Evolutionary conservation across 2,888 invertebrate genomes (phyloP).

Genomic region (Chrysolina americana): DNA sequence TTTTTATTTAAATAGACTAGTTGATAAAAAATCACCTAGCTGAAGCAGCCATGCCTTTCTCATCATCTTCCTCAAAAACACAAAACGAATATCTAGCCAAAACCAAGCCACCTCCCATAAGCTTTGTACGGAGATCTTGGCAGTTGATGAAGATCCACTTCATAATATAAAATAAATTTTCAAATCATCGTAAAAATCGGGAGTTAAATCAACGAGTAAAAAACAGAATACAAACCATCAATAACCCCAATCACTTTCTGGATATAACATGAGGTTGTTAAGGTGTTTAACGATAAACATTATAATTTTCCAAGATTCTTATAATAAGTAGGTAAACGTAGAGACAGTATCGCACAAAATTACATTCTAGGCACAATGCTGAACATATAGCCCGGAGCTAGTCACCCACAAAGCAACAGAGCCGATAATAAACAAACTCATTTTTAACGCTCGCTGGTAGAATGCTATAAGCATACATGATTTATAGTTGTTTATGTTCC

Average conservation of each 20-base stretch:
- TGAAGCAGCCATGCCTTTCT: too few relatives aligned
- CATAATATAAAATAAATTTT: not conserved
- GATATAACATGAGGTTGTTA: conserved; percentile 37
- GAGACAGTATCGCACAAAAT: conserved; percentile 20
- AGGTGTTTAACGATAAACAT: conserved; percentile 38
- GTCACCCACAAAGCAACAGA: conserved; percentile 53
- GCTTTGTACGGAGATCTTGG: not conserved
- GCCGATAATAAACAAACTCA: conserved; percentile 51
- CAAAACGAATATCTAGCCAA: too few relatives aligned
- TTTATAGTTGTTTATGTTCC: conserved; percentile 56
- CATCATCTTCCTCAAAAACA: too few relatives aligned
- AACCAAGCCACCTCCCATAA: not conserved
- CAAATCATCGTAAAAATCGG: not conserved
- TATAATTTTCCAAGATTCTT: conserved; percentile 39
- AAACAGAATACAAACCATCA: not conserved
- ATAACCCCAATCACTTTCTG: conserved; percentile 11
- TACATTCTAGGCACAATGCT: conserved; percentile 26
- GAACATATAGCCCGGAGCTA: conserved; percentile 44
- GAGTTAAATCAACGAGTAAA: not conserved
- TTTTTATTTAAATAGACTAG: too few relatives aligned
- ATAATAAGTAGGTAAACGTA: conserved; percentile 40
- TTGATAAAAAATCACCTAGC: too few relatives aligned
- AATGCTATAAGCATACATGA: conserved; percentile 49
- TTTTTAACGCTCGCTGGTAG: conserved; percentile 43
- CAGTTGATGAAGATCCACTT: not conserved